phyloP scores from a whole-genome alignment of 2,797 vertebrate species.

The Pelobates cultripes region DNA sequence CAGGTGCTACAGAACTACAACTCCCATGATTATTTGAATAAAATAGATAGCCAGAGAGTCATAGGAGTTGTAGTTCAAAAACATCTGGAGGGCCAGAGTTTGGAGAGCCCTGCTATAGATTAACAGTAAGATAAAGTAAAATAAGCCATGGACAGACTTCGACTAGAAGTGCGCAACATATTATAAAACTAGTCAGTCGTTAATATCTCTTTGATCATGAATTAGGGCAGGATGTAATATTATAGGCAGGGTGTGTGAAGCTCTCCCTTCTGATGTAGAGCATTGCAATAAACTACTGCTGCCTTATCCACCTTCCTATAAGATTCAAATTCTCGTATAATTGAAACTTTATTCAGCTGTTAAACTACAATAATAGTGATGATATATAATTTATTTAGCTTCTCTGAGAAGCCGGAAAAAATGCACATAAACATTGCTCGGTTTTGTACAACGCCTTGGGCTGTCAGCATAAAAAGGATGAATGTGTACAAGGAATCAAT shows the following conservation, averaged over 20 bases:
- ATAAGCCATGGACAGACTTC: too few species aligned
- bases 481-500: too few species aligned
- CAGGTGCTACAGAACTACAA: too few species aligned
- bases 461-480: conserved; percentile 18
- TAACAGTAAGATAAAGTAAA: too few species aligned
- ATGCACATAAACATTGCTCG: conserved; percentile 25
- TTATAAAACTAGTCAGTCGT: neutral
- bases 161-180: too few species aligned
- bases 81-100: too few species aligned
- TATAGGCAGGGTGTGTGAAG: conserved; percentile 21
- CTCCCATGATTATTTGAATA: too few species aligned
- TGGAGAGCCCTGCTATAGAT: too few species aligned
- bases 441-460: conserved; percentile 32
- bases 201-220: conserved; percentile 31
- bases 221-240: conserved; percentile 15
- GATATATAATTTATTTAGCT: neutral
- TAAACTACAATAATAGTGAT: conserved; percentile 13
- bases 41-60: too few species aligned
- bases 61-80: too few species aligned
- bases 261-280: conserved; percentile 19
- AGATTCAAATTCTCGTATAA: neutral
- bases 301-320: conserved; percentile 19
- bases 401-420: neutral
- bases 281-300: conserved; percentile 10
- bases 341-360: neutral